phyloP scores from a whole-genome alignment of 2,113 vertebrate species.

The Atrichornis clamosus region DNA sequence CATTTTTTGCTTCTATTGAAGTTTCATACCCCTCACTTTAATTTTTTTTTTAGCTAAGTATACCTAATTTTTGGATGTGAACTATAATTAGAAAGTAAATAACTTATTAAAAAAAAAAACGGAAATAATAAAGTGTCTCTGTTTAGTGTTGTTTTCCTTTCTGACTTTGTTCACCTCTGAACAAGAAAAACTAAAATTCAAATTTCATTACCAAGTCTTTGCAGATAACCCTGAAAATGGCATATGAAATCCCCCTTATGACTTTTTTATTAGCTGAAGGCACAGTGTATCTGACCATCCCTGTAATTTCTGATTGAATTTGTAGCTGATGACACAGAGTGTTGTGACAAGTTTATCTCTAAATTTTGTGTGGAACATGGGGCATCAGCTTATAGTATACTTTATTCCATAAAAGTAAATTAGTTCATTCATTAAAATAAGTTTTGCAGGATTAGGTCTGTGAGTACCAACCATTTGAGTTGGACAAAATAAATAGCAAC shows the following conservation, averaged over 20 bases:
- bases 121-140: not conserved
- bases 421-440: not conserved
- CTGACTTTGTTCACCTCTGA: not conserved
- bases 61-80: not conserved
- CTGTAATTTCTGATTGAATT: not conserved
- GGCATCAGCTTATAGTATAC: not conserved
- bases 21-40: not conserved
- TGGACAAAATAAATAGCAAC: slow-evolving; percentile 26
- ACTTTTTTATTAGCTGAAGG: not conserved
- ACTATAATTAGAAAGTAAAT: not conserved
- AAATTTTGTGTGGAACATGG: not conserved
- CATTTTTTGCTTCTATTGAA: not conserved
- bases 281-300: not conserved
- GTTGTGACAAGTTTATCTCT: not conserved
- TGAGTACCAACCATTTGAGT: not conserved
- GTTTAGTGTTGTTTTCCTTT: not conserved
- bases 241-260: not conserved
- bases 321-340: not conserved
- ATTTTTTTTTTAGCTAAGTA: not conserved
- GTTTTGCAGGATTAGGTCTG: not conserved
- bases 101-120: not conserved
- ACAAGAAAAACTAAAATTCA: not conserved
- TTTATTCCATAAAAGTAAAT: not conserved
- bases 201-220: not conserved
- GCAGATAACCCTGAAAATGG: not conserved